A percentile compares a stretch with the other conserved stretches of the same genome.
Conservation (phyloP, 2,113 vertebrate genomes). For the Delphinapterus leucas region DNA sequence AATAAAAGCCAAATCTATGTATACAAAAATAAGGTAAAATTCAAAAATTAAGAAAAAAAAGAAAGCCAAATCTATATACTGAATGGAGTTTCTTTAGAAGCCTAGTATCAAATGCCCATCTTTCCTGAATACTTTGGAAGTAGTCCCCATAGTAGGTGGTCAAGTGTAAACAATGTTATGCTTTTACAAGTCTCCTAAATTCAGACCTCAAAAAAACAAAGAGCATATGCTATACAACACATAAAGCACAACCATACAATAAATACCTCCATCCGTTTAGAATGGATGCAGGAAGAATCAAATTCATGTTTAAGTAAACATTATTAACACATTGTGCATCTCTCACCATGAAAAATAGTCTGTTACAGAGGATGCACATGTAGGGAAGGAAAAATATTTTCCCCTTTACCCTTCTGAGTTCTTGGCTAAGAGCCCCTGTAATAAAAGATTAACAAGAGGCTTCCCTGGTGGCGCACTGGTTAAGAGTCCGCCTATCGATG, state of each 20-base stretch:
- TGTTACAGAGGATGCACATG: background rate
- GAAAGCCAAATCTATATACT: background rate
- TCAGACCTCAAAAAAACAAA: background rate
- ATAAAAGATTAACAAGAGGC: background rate
- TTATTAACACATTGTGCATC: background rate
- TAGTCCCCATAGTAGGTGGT: background rate
- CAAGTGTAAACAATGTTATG: background rate
- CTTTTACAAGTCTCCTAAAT: background rate
- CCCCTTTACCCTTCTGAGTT: background rate
- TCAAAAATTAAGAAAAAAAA: background rate
- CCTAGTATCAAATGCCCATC: background rate
- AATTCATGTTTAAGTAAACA: background rate
- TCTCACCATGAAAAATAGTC: background rate
- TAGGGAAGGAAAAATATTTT: background rate
- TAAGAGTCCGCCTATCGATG: no score
- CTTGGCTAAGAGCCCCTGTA: background rate
- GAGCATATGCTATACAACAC: background rate
- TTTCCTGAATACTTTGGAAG: background rate
- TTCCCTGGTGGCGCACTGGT: no score
- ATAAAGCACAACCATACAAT: background rate
- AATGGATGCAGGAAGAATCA: conserved; percentile 1
- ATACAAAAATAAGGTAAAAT: background rate
- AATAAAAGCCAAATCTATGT: background rate
- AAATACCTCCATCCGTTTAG: background rate
- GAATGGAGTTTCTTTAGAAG: background rate